Percentiles rank a stretch among this genome's conserved stretches.
Conservation (phyloP, 2,113 vertebrate genomes). For the Eonycteris spelaea region DNA sequence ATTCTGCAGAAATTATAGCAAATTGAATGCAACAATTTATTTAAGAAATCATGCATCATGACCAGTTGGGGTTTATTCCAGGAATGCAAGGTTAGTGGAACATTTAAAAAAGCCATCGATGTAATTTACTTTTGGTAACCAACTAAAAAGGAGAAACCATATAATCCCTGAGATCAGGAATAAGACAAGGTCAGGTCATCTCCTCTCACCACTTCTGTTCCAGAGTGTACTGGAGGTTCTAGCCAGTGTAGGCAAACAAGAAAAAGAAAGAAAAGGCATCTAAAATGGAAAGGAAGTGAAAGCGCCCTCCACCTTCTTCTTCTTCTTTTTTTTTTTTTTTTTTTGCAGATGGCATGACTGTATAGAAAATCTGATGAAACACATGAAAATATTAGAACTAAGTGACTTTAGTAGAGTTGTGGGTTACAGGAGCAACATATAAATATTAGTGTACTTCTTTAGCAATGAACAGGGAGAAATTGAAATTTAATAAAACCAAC, state of each 20-base stretch:
- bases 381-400: not conserved
- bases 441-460: not conserved
- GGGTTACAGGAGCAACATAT: not conserved
- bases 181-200: not conserved
- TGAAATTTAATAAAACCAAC: not conserved
- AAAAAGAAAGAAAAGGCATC: not conserved
- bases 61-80: constrained; percentile 1
- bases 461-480: not conserved
- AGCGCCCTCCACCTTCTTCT: not conserved
- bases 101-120: not conserved
- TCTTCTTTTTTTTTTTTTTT: not conserved
- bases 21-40: not conserved
- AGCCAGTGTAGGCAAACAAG: not conserved
- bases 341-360: not conserved
- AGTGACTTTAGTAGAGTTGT: not conserved
- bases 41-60: not conserved
- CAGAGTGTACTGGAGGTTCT: not conserved
- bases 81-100: not conserved
- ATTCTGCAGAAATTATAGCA: not conserved
- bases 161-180: not conserved
- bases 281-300: not conserved
- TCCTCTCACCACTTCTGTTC: not conserved
- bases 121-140: not conserved
- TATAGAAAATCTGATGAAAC: not conserved
- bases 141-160: not conserved